Percentiles rank a stretch among this genome's conserved stretches.
These are phyloP conservation scores for Apotomis capreana DNA, from an alignment of 2,888 invertebrate species.

Conservation along the genomic window DNA sequence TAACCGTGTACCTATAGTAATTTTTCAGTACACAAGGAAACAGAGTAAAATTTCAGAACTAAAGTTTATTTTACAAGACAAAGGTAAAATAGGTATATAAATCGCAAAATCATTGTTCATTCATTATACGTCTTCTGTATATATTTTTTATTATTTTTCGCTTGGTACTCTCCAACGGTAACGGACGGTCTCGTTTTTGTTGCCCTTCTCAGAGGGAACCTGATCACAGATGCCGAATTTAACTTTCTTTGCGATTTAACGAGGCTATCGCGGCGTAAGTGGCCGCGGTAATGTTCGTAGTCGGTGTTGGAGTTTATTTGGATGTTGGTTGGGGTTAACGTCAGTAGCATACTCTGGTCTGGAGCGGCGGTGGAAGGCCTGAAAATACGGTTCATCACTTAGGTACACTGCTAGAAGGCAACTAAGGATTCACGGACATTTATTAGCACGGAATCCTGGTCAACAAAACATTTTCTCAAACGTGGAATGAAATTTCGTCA, in stretches of 20 bases:
- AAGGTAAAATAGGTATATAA: background rate
- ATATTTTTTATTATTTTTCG: conserved; percentile 57
- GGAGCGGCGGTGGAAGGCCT: conserved; percentile 47
- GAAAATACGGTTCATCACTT: background rate
- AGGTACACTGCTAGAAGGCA: no score
- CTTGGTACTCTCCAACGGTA: conserved; percentile 63
- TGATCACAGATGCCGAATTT: conserved; percentile 50
- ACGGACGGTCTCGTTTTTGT: conserved; percentile 61
- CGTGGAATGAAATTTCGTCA: no score
- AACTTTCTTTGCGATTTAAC: no score
- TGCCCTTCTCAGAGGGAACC: conserved; percentile 61
- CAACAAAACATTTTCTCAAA: no score
- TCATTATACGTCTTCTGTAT: conserved; percentile 20
- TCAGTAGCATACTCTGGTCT: conserved; percentile 56
- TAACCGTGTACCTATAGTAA: no score
- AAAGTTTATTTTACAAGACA: background rate
- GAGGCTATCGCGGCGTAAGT: background rate
- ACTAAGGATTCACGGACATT: no score
- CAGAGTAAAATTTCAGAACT: background rate
- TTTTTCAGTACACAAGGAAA: no score
- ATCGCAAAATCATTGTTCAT: background rate
- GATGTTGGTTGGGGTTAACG: conserved; percentile 49
- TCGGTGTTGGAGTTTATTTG: conserved; percentile 50
- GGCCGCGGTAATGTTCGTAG: conserved; percentile 49
- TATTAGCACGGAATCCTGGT: no score